Conservation (phyloP, 2,113 vertebrate genomes). For the Austrofundulus limnaeus region DNA sequence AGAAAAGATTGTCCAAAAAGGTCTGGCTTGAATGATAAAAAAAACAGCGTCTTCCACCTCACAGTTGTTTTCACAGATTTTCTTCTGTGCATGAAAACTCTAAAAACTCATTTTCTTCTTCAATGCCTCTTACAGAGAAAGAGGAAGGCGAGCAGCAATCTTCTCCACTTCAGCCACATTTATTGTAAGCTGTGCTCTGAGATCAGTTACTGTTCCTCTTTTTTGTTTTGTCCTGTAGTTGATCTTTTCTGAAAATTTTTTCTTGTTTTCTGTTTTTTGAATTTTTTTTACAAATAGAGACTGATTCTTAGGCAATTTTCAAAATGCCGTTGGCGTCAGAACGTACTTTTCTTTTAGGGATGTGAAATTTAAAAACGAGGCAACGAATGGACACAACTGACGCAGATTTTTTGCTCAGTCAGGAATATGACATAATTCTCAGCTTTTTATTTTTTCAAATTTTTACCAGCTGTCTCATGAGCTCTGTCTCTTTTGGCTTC, state of each 20-base stretch:
- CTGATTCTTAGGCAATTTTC: not conserved
- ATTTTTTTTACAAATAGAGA: not conserved
- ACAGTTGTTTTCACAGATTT: conserved; percentile 1
- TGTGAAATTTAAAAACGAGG: not conserved
- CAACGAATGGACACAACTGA: not conserved
- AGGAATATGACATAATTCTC: not conserved
- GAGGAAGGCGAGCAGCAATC: not conserved
- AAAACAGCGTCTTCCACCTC: not conserved
- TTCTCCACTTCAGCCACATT: not conserved
- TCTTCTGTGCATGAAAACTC: not conserved
- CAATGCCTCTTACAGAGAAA: not conserved
- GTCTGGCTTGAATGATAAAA: not conserved
- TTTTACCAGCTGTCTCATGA: not conserved
- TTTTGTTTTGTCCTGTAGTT: not conserved
- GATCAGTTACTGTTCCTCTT: not conserved
- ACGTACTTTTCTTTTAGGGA: not conserved
- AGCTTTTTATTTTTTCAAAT: not conserved
- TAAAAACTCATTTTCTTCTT: conserved; percentile 14
- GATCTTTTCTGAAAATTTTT: too few relatives aligned
- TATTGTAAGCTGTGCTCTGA: not conserved
- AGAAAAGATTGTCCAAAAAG: not conserved
- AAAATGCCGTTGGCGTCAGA: not conserved
- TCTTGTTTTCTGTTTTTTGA: too few relatives aligned
- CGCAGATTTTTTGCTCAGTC: not conserved
- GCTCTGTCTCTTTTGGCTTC: not conserved